phyloP scores from a whole-genome alignment of 1,140 invertebrate genomes.

The Pararge aegeria region DNA sequence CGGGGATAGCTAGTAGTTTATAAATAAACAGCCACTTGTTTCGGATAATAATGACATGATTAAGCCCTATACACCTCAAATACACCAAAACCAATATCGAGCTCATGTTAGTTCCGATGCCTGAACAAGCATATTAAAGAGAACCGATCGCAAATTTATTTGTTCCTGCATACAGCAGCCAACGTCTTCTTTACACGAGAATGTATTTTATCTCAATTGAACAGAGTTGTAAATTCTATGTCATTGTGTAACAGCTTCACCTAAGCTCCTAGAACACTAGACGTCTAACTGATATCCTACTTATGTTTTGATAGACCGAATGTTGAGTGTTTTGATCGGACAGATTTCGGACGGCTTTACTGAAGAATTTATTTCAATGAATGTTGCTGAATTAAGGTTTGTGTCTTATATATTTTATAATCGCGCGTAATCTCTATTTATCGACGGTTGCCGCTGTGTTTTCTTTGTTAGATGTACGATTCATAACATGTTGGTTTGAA shows the following conservation, averaged over 20 bases:
- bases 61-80: background rate
- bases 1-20: too few species aligned
- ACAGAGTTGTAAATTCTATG: slow-evolving; percentile 40
- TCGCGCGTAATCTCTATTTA: slow-evolving; percentile 44
- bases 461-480: slow-evolving; percentile 19
- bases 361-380: slow-evolving; percentile 54
- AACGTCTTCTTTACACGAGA: slow-evolving; percentile 21
- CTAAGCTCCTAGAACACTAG: slow-evolving; percentile 38
- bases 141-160: slow-evolving; percentile 31
- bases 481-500: slow-evolving; percentile 9
- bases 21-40: background rate
- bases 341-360: slow-evolving; percentile 49
- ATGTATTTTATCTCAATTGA: slow-evolving; percentile 22
- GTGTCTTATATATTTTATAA: slow-evolving; percentile 42
- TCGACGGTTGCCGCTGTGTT: slow-evolving; percentile 26
- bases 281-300: slow-evolving; percentile 50
- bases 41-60: background rate
- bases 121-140: slow-evolving; percentile 31
- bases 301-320: slow-evolving; percentile 62
- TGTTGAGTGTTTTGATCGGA: slow-evolving; percentile 54
- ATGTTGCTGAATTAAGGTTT: slow-evolving; percentile 30
- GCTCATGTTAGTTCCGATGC: slow-evolving; percentile 23
- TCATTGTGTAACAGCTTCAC: slow-evolving; percentile 1
- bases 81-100: slow-evolving; percentile 2
- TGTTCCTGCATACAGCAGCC: slow-evolving; percentile 19